These are phyloP conservation scores for Tenualosa ilisha DNA, from an alignment of 2,797 vertebrate species.

Conservation along the genomic window DNA sequence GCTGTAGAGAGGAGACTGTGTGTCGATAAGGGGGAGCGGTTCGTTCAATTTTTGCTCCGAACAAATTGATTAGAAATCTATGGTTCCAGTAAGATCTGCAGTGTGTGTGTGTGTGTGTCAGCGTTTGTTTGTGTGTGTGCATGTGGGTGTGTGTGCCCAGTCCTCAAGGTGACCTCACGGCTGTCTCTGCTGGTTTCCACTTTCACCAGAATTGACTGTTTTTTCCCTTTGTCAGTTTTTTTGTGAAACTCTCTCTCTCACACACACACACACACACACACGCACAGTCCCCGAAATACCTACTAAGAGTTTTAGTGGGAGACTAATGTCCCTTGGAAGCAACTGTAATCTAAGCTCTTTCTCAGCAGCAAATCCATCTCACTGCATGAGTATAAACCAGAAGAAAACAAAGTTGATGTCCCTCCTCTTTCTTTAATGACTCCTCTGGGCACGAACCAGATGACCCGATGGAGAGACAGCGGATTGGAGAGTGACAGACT, in stretches of 20 bases:
- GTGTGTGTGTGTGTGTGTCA: background rate
- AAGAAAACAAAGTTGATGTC: background rate
- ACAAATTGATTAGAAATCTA: background rate
- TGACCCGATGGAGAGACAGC: background rate
- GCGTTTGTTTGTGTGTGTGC: background rate
- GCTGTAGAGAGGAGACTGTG: too few relatives aligned
- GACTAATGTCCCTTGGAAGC: slow-evolving; percentile 11
- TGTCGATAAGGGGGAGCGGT: too few relatives aligned
- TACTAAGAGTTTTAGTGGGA: slow-evolving; percentile 31
- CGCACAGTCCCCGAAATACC: slow-evolving; percentile 25
- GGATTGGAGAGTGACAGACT: background rate
- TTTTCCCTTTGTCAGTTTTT: slow-evolving; percentile 36
- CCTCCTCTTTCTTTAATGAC: too few relatives aligned
- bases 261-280: slow-evolving; percentile 6
- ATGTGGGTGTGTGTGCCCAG: background rate
- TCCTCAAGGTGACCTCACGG: slow-evolving; percentile 45
- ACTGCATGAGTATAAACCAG: background rate
- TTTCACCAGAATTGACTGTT: slow-evolving; percentile 48
- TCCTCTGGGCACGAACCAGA: slow-evolving; percentile 32
- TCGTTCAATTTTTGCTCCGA: too few relatives aligned
- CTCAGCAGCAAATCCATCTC: slow-evolving; percentile 29
- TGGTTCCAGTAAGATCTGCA: background rate
- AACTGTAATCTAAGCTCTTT: slow-evolving; percentile 28
- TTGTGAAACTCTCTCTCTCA: slow-evolving; percentile 8
- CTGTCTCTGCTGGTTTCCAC: slow-evolving; percentile 28